phyloP scores from a whole-genome alignment of 1,140 invertebrate genomes.

The Diorhabda carinulata region DNA sequence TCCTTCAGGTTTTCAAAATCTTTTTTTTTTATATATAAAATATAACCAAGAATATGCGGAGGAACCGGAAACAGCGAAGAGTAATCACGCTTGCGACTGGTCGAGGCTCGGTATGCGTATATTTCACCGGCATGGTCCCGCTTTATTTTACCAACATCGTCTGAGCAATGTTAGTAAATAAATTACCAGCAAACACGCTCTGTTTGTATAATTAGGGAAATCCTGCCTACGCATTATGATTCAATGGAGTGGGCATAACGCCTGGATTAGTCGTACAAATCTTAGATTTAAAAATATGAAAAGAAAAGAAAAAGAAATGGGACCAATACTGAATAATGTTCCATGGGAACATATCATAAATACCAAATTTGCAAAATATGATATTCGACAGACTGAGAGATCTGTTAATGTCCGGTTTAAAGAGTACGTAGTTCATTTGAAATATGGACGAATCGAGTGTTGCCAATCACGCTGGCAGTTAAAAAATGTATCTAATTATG shows the following conservation, averaged over 20 bases:
- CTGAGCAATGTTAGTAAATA: slow-evolving; percentile 20
- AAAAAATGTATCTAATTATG: no score
- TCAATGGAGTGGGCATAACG: slow-evolving; percentile 16
- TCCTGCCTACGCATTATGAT: slow-evolving; percentile 17
- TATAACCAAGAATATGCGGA: not conserved
- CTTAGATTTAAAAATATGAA: not conserved
- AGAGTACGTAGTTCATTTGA: no score
- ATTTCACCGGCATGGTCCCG: no score
- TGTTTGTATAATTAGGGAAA: slow-evolving; percentile 28
- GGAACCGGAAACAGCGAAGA: not conserved
- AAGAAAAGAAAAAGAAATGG: not conserved
- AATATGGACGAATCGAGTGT: no score
- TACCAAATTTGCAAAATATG: no score
- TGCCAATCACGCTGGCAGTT: no score
- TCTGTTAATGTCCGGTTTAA: no score
- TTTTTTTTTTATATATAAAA: not conserved
- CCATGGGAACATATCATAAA: no score
- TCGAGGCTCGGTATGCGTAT: no score
- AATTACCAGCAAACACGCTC: slow-evolving; percentile 28
- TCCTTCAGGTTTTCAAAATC: no score
- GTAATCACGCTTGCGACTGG: slow-evolving; percentile 24
- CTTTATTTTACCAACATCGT: slow-evolving; percentile 3
- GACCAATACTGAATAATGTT: no score
- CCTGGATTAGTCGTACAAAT: not conserved
- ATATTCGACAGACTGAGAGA: no score